Evolutionary conservation across 1,140 invertebrate genomes (phyloP), one percentile per base, ranked within the genome.

Genomic region (Caenorhabditis briggsae): DNA sequence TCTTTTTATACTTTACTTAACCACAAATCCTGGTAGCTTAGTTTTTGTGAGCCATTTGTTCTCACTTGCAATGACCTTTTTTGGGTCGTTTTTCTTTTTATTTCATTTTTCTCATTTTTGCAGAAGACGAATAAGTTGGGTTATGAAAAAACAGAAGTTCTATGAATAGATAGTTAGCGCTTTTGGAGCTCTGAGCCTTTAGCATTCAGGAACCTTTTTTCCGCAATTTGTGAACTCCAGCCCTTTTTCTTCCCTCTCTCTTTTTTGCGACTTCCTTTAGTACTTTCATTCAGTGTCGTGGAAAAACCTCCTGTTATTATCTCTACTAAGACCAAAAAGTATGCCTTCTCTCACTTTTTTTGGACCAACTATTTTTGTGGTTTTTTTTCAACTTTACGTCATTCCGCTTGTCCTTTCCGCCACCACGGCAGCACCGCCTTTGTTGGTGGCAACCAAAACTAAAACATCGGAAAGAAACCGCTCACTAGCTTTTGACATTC

Each of bases 401-500:
- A 78, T 78, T 33, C 33, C 33, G 33, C 3, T 78, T 78, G 48
- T 78, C 70, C 50, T 78, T n/a, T 12, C n/a, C 70, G 41, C 46
- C 70, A 50, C 70, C 33, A 70, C 41, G n/a, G 14, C 59, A 14
- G 50, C 23, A n/a, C 65, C 18, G 65, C n/a, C 70, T 78, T 78
- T 78, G 70, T 78, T 78, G 70, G 70, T 78, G 70, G 70, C 70
- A 78, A 78, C 70, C 70, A 78, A n/a, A 78, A 78, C 70, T 78
- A 70, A 70, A 70, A 70, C 65, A 46, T 41, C 65, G 7, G 65
- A 53, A 11, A 16, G 56, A 61, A 20, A 46, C 46, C 46, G 7
- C 59, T 25, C 23, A 6, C 70, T 12, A 33, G 33, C 33, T 33
- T 33, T 33, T 33, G 33, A 33, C 33, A 50, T 78, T 78, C 70